Evolutionary conservation across 2,888 invertebrate species (phyloP).

Genomic region (Melitaea athalia): DNA sequence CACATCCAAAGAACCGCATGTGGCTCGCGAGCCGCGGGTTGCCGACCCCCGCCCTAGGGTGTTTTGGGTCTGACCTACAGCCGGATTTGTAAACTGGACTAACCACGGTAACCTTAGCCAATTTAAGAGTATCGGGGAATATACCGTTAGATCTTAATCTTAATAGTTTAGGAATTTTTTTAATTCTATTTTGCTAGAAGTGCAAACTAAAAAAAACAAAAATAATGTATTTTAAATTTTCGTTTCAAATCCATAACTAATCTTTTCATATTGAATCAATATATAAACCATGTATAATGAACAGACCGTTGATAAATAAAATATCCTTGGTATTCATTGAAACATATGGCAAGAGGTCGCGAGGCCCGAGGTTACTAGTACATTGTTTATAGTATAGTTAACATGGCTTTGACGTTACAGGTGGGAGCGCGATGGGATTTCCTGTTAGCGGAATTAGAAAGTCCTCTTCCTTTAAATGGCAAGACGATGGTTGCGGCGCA

Average conservation of each 20-base stretch:
- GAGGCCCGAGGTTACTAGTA: slow-evolving; percentile 6
- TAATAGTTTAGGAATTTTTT: too few relatives aligned
- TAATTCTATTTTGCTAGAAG: too few relatives aligned
- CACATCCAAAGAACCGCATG: too few relatives aligned
- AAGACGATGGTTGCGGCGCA: slow-evolving; percentile 58
- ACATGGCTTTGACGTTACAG: slow-evolving; percentile 45
- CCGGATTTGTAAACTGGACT: neutral
- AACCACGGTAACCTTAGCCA: neutral
- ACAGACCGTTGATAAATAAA: slow-evolving; percentile 9
- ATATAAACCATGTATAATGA: slow-evolving; percentile 14
- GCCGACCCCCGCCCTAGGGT: too few relatives aligned
- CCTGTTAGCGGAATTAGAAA: slow-evolving; percentile 64
- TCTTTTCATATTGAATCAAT: neutral
- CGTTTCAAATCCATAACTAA: too few relatives aligned
- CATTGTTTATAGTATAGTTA: neutral
- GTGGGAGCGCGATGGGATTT: slow-evolving; percentile 74
- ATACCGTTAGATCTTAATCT: neutral
- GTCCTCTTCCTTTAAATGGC: slow-evolving; percentile 63
- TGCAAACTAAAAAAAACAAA: neutral
- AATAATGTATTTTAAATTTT: neutral
- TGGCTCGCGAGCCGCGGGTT: too few relatives aligned
- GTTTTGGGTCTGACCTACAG: neutral
- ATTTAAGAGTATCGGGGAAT: neutral
- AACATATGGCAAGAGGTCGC: slow-evolving; percentile 20
- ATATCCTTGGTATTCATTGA: slow-evolving; percentile 10